phyloP scores from a whole-genome alignment of 2,113 vertebrate species.

The Tragelaphus scriptus region DNA sequence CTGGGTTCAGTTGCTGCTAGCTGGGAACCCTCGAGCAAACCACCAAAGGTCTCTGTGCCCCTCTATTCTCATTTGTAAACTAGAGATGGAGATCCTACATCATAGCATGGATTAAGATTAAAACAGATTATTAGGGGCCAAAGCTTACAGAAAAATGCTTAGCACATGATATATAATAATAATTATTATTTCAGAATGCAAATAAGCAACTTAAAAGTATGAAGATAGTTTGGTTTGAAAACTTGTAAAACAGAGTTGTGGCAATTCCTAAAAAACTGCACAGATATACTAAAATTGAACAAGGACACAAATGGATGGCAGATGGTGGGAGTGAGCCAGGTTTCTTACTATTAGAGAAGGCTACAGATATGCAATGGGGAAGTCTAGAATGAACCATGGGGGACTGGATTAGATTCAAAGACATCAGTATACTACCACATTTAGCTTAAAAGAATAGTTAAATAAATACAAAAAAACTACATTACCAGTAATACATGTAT shows the following conservation, averaged over 20 bases:
- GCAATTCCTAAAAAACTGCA: slow-evolving; percentile 2
- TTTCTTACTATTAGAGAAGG: background rate
- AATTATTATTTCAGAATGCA: background rate
- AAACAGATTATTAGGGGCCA: background rate
- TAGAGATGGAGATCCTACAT: background rate
- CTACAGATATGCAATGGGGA: background rate
- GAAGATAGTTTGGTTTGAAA: background rate
- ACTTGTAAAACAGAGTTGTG: background rate
- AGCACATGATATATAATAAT: background rate
- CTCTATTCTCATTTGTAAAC: background rate
- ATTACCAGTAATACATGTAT: background rate
- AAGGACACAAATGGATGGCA: background rate
- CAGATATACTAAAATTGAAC: background rate
- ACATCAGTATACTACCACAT: background rate
- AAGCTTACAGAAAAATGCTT: background rate
- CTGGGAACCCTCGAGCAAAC: background rate
- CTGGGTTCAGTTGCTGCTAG: background rate
- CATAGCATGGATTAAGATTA: background rate
- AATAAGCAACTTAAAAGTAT: background rate
- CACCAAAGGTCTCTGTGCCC: background rate
- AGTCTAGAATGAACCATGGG: background rate
- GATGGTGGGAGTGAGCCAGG: background rate
- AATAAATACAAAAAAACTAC: background rate
- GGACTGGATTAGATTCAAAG: background rate
- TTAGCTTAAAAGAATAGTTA: background rate